These are phyloP conservation scores for Bombus superbus DNA, from an alignment of 1,140 invertebrate species.

Conservation along the genomic window DNA sequence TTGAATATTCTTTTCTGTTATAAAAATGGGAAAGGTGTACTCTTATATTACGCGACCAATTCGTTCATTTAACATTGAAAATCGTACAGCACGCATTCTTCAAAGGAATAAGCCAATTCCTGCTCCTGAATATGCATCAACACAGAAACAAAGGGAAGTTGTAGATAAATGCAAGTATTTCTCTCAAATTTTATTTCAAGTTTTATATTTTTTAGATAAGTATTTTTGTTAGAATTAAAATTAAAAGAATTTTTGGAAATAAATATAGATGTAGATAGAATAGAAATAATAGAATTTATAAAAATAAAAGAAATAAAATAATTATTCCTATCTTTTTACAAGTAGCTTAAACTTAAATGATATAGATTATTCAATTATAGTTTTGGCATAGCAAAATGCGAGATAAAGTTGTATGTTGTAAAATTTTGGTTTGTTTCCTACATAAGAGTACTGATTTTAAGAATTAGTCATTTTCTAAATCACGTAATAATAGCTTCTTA, in stretches of 20 bases:
- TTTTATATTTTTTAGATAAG: constrained; percentile 16
- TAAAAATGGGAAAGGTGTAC: constrained; percentile 83
- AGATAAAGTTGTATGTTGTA: no score
- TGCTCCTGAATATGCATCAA: constrained; percentile 86
- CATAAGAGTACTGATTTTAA: not conserved
- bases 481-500: not conserved
- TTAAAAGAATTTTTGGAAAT: not conserved
- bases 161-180: constrained; percentile 83
- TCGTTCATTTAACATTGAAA: constrained; percentile 87
- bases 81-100: constrained; percentile 87
- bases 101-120: constrained; percentile 86
- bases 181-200: not conserved
- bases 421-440: not conserved
- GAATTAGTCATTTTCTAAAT: not conserved
- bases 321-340: not conserved
- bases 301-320: not conserved
- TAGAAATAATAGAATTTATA: not conserved
- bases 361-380: not conserved
- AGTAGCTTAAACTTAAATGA: no score
- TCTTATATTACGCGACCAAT: constrained; percentile 80
- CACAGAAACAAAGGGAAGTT: constrained; percentile 85
- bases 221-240: not conserved
- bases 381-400: not conserved
- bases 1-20: not conserved
- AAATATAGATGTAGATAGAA: not conserved